Base-by-base conservation (phyloP, 2,888 invertebrate species). In the Ischnus inquisitorius region DNA sequence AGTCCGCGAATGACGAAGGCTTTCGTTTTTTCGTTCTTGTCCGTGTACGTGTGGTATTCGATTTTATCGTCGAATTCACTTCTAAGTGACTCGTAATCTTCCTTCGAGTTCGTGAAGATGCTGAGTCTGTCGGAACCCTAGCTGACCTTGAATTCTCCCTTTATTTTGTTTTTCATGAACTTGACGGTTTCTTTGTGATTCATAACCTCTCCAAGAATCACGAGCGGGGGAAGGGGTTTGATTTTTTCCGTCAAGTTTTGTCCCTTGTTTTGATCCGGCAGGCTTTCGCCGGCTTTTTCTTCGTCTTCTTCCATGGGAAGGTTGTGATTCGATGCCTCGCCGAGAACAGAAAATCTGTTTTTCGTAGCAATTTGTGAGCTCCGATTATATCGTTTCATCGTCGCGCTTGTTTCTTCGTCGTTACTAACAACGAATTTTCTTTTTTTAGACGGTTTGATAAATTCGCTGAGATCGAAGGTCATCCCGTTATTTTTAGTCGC, bases 1-100 rank as follows among this genome's bases (percentile, higher is more conserved):
- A 85, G 74, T 3, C 87, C 86, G 72, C 84, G 84, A 6, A 87
- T 72, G 4, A 88, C 85, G 14, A 80, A 76, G 10, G 86, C 81
- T 71, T 75, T 84, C n/a, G 76, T 77, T 72, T 85, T 81, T 0
- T 65, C 74, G 12, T 77, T 79, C 62, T 83, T 84, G 48, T 71
- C 67, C 16, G 77, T 79, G 54, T 77, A 85, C 0, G 85, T 87
- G 48, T 84, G 84, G 16, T 85, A 84, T 43, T 71, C 46, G 46
- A 46, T n/a, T 46, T 43, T 46, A 14, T 46, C n/a, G 46, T 46
- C n/a, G 46, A n/a, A 46, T 3, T n/a, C 4, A 46, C 4, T 46
- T n/a, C 46, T 12, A 3, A 46, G 46, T n/a, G 4, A 14, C 46
- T 46, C 46, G 46, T 46, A 46, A n/a, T 46, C 46, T n/a, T 14